phyloP scores from a whole-genome alignment of 2,888 invertebrate genomes.

The Odontothrips loti region DNA sequence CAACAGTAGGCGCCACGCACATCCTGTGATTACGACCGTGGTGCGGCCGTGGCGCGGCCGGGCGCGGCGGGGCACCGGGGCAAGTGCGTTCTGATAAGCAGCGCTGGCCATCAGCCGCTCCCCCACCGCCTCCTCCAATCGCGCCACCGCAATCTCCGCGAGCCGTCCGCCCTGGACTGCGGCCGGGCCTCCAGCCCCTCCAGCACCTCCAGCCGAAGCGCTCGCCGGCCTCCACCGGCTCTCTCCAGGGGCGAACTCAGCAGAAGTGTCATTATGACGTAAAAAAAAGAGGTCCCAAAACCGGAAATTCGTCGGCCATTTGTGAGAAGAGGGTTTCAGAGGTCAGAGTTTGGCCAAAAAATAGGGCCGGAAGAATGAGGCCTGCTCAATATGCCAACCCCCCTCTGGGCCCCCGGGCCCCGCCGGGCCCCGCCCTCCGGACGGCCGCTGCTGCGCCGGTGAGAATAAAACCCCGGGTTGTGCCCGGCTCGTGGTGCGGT shows the following conservation, averaged over 20 bases:
- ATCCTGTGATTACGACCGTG: neutral
- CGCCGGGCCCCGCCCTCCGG: neutral
- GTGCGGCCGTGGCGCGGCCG: neutral
- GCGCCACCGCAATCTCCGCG: neutral
- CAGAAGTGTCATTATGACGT: too few relatives aligned
- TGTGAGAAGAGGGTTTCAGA: too few relatives aligned
- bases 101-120: neutral
- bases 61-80: neutral
- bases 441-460: neutral
- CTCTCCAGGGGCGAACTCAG: too few relatives aligned
- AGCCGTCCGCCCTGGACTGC: neutral
- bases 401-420: neutral
- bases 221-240: too few relatives aligned
- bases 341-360: too few relatives aligned
- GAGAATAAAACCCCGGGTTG: neutral
- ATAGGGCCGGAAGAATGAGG: too few relatives aligned
- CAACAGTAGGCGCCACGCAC: neutral
- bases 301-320: too few relatives aligned
- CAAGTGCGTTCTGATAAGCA: neutral
- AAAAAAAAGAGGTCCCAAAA: too few relatives aligned
- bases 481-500: neutral
- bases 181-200: neutral
- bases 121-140: neutral
- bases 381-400: too few relatives aligned
- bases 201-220: too few relatives aligned